Base-by-base conservation (phyloP, 2,797 vertebrate species). In the Schizopygopsis pylzovi region DNA sequence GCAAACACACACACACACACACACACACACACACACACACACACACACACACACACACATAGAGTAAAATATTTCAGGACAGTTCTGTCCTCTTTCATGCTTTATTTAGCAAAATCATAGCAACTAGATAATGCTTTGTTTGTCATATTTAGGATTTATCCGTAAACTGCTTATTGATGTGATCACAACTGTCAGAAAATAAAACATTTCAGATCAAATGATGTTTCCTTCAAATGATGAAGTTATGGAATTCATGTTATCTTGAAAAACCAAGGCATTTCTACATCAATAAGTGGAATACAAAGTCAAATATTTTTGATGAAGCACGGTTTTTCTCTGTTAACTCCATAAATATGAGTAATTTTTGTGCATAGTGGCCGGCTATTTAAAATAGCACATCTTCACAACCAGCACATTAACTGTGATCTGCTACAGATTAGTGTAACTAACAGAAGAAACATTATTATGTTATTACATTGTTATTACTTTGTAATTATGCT, bases 1-100 rank as follows among this genome's bases (percentile, higher is more conserved):
- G 79, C 78, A 77, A 56, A 70, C 59, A 75, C 33, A 84, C 39
- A 49, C 41, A 54, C 75, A 67, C 59, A n/a, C 39, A 59, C 59
- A 39, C 16, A 70, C 9, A 80, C 22, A 63, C 20, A 45, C 2
- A 43, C 39, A 41, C 33, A 39, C 12, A 47, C 45, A 47, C 45
- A 47, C 45, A 47, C 45, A 45, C 45, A 45, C 11, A 47, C 3
- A 56, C 20, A 56, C 7, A 56, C 6, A 0, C 6, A 43, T 22
- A 0, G 4, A 81, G 63, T 25, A 4, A 75, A 80, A 81, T 4
- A 47, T 81, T 81, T 85, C 45, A 20, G 75, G n/a, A 56, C 39
- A 33, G 47, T 70, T 65, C 43, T 83, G 52, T 73, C 52, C 72
- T 67, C 59, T 84, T 78, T 78, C 47, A 78, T 78, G 61, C 75